Conservation (phyloP, 1,140 invertebrate genomes). For the Lineus longissimus region DNA sequence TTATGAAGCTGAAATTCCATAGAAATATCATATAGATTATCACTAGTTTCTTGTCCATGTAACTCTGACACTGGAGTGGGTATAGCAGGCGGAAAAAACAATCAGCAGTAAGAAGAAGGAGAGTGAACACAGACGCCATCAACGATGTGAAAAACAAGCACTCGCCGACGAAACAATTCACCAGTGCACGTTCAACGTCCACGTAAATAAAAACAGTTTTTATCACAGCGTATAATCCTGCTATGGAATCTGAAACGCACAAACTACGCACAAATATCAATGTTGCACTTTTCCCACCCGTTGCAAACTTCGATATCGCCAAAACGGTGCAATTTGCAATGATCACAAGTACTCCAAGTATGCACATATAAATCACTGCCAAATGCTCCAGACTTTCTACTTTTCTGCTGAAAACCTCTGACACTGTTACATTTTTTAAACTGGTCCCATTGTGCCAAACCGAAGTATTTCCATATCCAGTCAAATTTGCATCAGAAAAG, state of each 20-base stretch:
- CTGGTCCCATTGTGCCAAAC: too few species aligned
- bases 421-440: too few species aligned
- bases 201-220: slow-evolving; percentile 30
- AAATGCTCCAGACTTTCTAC: background rate
- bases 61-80: slow-evolving; percentile 23
- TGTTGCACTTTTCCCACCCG: slow-evolving; percentile 30
- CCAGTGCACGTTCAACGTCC: slow-evolving; percentile 15
- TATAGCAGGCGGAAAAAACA: slow-evolving; percentile 27
- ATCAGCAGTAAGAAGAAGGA: slow-evolving; percentile 36
- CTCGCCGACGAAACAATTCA: slow-evolving; percentile 44
- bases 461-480: too few species aligned
- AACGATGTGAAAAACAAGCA: slow-evolving; percentile 38
- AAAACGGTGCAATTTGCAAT: slow-evolving; percentile 23
- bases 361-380: background rate
- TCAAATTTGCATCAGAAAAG: too few species aligned
- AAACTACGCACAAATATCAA: slow-evolving; percentile 38
- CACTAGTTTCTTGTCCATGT: slow-evolving; percentile 34
- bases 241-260: slow-evolving; percentile 31
- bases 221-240: slow-evolving; percentile 35
- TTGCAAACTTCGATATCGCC: slow-evolving; percentile 29
- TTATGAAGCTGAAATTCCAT: slow-evolving; percentile 39
- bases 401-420: too few species aligned
- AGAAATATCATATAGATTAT: slow-evolving; percentile 33
- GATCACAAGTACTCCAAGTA: slow-evolving; percentile 18
- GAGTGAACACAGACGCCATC: slow-evolving; percentile 23